Evolutionary conservation across 2,113 vertebrate species (phyloP), one percentile per base, ranked within the genome.

Genomic region (Elgaria multicarinata): DNA sequence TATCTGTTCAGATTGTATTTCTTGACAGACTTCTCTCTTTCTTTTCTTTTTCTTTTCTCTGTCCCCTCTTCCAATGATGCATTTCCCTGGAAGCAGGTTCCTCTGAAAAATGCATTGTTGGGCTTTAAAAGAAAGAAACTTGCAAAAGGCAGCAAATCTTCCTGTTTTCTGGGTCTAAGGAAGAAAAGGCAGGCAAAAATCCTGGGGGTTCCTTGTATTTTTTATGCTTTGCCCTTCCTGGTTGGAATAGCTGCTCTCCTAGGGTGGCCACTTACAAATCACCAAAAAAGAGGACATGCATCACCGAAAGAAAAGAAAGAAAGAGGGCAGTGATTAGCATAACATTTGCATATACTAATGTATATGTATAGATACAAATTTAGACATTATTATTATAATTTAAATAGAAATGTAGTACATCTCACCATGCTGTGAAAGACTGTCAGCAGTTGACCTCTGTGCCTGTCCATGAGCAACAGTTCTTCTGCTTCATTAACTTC

Each of bases 171-270:
- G 24, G 3, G 74, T 26, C 9, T 18, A 2, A 10, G 6, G 66
- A 12, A 24, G 50, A 87, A 92, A 86, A 89, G 88, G 91, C 79
- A 44, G 87, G 87, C 90, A 77, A 62, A 69, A 36, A 80, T 92
- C 46, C n/a, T 64, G 76, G 77, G 91, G 67, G 85, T 91, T 36
- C 85, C 87, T 16, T 71, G 90, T 77, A 87, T 83, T 0, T 94
- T 93, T 42, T 85, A 90, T 50, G 91, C 89, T 28, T 93, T 95
- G 1, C 94, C 95, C 36, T 95, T 96, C 0, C 85, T 96, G 44
- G 89, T 96, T 0, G 83, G 92, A 78, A 75, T 76, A 50, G 87
- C 95, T 9, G 96, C 96, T 36, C 93, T 97, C 96, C 55, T 58
- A 13, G 55, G 55, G 16, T 58, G 9, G 8, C 12, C 55, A 58